These are phyloP conservation scores for Strigamia transsilvanica DNA, from an alignment of 2,888 invertebrate genomes.

Conservation along the genomic window DNA sequence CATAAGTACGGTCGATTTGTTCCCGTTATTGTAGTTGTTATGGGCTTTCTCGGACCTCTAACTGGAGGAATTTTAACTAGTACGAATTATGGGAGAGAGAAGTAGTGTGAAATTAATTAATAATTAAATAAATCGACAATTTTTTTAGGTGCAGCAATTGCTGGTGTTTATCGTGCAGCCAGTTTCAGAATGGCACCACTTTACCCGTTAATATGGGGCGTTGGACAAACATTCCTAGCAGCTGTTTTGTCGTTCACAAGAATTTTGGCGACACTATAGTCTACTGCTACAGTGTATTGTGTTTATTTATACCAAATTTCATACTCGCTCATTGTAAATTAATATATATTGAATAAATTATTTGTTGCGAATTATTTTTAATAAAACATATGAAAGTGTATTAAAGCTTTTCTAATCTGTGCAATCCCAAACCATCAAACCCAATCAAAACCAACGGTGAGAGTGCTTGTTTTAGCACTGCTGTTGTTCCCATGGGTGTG, in stretches of 20 bases:
- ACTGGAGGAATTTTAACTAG: slow-evolving; percentile 88
- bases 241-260: slow-evolving; percentile 91
- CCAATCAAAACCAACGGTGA: no score
- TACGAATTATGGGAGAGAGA: not conserved
- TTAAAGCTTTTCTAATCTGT: no score
- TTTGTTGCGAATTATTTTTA: not conserved
- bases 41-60: slow-evolving; percentile 88
- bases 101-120: not conserved
- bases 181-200: slow-evolving; percentile 88
- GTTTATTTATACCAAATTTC: not conserved
- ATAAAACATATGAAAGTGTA: not conserved
- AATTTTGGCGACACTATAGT: slow-evolving; percentile 85
- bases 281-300: not conserved
- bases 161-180: slow-evolving; percentile 91
- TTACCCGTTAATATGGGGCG: slow-evolving; percentile 93
- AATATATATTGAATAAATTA: slow-evolving; percentile 12
- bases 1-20: slow-evolving; percentile 94
- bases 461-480: no score
- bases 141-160: slow-evolving; percentile 77
- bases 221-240: slow-evolving; percentile 88
- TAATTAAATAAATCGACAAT: not conserved
- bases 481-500: no score
- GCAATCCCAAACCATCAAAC: no score
- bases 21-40: slow-evolving; percentile 83
- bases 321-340: not conserved